Base-by-base conservation (phyloP, 1,140 invertebrate genomes). In the Thaumatotibia leucotreta region DNA sequence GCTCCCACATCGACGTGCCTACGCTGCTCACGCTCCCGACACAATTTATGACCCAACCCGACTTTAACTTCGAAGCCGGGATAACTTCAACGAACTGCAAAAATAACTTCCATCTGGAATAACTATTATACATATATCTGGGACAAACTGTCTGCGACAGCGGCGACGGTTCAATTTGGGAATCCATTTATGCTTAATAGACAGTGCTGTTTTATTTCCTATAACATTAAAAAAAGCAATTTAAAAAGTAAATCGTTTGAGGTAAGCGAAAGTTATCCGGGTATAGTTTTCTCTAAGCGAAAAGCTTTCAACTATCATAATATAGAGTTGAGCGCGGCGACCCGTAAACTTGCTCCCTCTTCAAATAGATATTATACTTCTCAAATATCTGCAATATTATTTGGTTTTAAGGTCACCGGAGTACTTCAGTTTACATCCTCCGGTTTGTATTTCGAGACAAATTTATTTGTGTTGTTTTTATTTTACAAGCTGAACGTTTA, bases 291-390 rank as follows among this genome's bases (percentile, higher is more conserved):
- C 22, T 54, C 50, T 54, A 54, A 73, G 72, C 71, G 69, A 68
- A 69, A 73, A 74, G 68, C 73, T 76, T 80, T 76, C 74, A 68
- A 70, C 71, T 72, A 54, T 70, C 50, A 54, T 54, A 39, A 39
- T 39, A 54, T 24, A 33, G 68, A 79, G 73, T 68, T 67, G 72
- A 63, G 76, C 49, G 76, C 74, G 63, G 66, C 79, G 78, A 82
- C 80, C 80, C 70, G 72, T 71, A 80, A 79, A 71, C 67, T 68
- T 72, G 64, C 73, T 77, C 73, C 63, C 75, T 75, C 75, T 77
- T 72, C 72, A 77, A 77, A 79, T 73, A 77, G 71, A 75, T 71
- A 78, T 73, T 65, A 39, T 54, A 54, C 50, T 72, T 67, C 66
- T 66, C 64, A 66, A 73, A 70, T 70, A 65, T 66, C 64, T 72